These are phyloP conservation scores for Bergia sp. DNA, from an alignment of 92 coral and sea anemone species.

Conservation along the genomic window DNA sequence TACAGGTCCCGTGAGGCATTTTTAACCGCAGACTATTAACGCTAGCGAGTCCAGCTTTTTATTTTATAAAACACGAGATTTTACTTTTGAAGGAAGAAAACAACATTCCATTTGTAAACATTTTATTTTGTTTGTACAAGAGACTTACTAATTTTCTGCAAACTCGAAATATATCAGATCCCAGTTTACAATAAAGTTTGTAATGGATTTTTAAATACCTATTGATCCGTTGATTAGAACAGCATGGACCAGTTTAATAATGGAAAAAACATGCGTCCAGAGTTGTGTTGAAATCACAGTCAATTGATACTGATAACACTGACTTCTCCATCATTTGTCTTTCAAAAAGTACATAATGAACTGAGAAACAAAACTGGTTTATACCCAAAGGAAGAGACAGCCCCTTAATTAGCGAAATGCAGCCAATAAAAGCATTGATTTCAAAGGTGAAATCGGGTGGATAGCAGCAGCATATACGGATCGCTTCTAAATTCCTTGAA, in stretches of 20 bases:
- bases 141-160: constrained; percentile 42
- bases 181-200: constrained; percentile 30
- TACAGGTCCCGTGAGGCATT: constrained; percentile 70
- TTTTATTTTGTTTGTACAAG: constrained; percentile 37
- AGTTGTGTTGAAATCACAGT: background rate
- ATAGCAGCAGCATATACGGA: background rate
- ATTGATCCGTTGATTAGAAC: constrained; percentile 1
- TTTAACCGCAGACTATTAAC: constrained; percentile 47
- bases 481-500: background rate
- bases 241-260: background rate
- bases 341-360: constrained; percentile 69
- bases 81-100: constrained; percentile 19
- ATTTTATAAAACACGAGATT: constrained; percentile 12
- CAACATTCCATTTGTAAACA: constrained; percentile 41
- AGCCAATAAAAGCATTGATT: background rate
- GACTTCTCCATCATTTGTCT: constrained; percentile 36
- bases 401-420: constrained; percentile 79
- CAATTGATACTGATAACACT: constrained; percentile 14
- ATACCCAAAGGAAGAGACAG: constrained; percentile 57
- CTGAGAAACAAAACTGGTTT: constrained; percentile 56
- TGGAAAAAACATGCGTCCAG: background rate
- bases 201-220: constrained; percentile 14
- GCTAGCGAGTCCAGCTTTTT: constrained; percentile 31
- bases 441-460: background rate
- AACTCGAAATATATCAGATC: background rate